Evolutionary conservation across 1,140 invertebrate genomes (phyloP).

Genomic region (Pentalonia nigronervosa): DNA sequence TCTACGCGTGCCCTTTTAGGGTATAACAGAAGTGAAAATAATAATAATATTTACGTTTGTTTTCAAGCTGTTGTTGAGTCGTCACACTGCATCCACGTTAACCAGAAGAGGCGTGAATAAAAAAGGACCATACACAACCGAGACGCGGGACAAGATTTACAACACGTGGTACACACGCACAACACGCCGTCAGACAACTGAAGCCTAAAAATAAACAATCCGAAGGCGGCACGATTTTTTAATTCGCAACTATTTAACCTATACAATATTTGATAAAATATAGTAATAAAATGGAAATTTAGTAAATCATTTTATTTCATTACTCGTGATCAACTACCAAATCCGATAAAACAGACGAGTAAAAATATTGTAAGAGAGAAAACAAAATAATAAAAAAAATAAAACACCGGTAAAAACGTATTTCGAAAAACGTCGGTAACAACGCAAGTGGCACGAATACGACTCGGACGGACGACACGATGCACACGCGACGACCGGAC

Average conservation of each 20-base stretch:
- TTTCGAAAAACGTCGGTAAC: not conserved
- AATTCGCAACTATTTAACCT: not conserved
- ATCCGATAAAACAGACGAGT: no score
- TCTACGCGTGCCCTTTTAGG: no score
- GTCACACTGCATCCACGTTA: not conserved
- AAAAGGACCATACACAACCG: not conserved
- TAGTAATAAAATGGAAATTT: not conserved
- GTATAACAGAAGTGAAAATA: not conserved
- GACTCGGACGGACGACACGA: not conserved
- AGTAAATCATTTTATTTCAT: not conserved
- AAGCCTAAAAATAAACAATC: conserved; percentile 10
- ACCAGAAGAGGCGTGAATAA: not conserved
- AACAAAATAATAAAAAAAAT: not conserved
- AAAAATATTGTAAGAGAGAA: not conserved
- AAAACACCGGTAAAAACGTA: not conserved
- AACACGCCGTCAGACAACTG: not conserved
- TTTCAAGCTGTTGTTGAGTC: not conserved
- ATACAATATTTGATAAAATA: not conserved
- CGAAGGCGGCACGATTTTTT: not conserved
- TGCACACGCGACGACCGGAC: not conserved
- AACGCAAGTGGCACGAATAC: not conserved
- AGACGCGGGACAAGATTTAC: not conserved
- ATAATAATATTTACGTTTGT: conserved; percentile 6
- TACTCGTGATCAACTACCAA: not conserved
- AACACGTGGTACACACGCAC: not conserved